phyloP scores from a whole-genome alignment of 2,797 vertebrate species.

The Spea hammondii region DNA sequence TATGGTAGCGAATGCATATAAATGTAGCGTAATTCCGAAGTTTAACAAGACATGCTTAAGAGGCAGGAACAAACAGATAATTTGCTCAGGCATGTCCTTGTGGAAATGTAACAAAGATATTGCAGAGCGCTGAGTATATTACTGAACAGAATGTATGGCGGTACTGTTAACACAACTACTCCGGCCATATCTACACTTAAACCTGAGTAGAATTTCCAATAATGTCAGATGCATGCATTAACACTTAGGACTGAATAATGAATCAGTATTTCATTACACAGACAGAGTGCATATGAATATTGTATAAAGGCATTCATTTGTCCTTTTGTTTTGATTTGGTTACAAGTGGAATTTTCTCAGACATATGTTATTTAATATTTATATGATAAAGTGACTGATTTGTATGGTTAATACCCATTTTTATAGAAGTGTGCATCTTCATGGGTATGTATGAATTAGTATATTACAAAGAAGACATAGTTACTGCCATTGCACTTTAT shows the following conservation, averaged over 20 bases:
- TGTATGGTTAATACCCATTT: too few species aligned
- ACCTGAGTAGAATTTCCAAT: too few species aligned
- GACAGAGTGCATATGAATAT: background rate
- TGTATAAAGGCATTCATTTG: too few species aligned
- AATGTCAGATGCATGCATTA: background rate
- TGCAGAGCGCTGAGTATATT: constrained; percentile 10
- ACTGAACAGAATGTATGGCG: background rate
- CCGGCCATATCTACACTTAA: background rate
- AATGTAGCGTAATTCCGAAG: constrained; percentile 24
- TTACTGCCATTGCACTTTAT: too few species aligned
- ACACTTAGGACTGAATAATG: background rate
- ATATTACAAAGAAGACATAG: too few species aligned
- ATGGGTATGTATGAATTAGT: too few species aligned
- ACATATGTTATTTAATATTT: too few species aligned
- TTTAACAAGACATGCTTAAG: constrained; percentile 35
- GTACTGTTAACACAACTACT: background rate
- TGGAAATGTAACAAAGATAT: background rate
- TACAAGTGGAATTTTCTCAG: too few species aligned
- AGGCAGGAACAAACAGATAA: constrained; percentile 36
- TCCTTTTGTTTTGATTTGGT: background rate
- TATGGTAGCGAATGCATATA: constrained; percentile 7
- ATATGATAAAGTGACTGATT: too few species aligned
- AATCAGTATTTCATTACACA: too few species aligned
- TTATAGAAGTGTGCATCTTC: too few species aligned
- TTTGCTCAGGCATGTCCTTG: constrained; percentile 33